Evolutionary conservation across 2,797 vertebrate genomes (phyloP), one percentile per base, ranked within the genome.

Genomic region (Hoplostethus atlanticus): DNA sequence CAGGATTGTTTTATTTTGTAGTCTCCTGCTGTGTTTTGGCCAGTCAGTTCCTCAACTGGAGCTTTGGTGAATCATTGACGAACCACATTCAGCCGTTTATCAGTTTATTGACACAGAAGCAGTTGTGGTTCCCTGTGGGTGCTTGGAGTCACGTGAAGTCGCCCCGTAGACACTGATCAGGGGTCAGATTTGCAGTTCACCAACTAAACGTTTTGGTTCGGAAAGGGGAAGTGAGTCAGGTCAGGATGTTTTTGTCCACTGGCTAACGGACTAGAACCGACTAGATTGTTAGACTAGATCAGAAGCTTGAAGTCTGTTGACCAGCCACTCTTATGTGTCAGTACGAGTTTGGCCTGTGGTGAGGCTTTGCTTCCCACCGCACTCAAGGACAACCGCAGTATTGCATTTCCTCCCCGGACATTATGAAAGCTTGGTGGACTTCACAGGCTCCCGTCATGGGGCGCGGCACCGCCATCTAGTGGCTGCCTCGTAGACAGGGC

Each of bases 381-480:
- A 2, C 40, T 44, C 40, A 13, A 44, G 40, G 40, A 44, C 40
- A 44, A 44, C 9, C 10, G 10, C 40, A 44, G 4, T 11, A 12
- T 1, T 2, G 38, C 38, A 10, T 3, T 10, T n/a, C 28, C 10
- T 62, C 21, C 55, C 16, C 2, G 52, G 52, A 0, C 50, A n/a
- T 7, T 1, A 5, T 31, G 8, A 50, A 56, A 31, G 64, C 54
- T 55, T 58, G 55, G 6, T 52, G 65, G 48, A 42, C 73, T 68
- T 66, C n/a, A 0, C 73, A 13, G 68, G 71, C 4, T 8, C 64
- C 71, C 36, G 61, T 79, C 59, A 21, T 1, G 2, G 56, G 70
- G 69, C 62, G 48, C 65, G 0, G 36, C 67, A 9, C 59, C 46
- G 57, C 81, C 87, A 80, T 66, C 84, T 75, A 59, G 57, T 90